Base-by-base conservation (phyloP, 2,888 invertebrate species). In the Hyppa rectilinea region DNA sequence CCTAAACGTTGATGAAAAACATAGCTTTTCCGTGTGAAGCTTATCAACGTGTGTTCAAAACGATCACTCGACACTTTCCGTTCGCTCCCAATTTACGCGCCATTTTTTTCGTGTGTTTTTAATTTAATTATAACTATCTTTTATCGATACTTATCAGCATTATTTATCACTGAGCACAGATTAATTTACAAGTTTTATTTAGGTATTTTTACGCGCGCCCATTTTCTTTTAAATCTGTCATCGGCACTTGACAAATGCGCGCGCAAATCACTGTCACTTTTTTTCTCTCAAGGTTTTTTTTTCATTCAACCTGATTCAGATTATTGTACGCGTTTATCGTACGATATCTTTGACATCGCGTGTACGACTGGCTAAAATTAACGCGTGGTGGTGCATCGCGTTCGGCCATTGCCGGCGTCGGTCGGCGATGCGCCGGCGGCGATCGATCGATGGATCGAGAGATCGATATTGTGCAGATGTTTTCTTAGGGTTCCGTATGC, bases 311-410 rank as follows among this genome's bases (percentile, higher is more conserved):
- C 71, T 76, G 70, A 55, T 70, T 55, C 43, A 61, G 60, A 62
- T 73, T 81, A 75, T 78, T 73, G 65, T 71, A 82, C 87, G 84
- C 82, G 86, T 80, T 81, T 82, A 87, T 88, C 87, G 92, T 92
- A 91, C 92, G 88, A 80, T 88, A 88, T 88, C 89, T 90, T 88
- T 90, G 93, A 92, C 93, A 92, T 91, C 95, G 92, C 91, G 94
- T 90, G 92, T 92, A 91, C 88, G 88, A 95, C 95, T 96, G 95
- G 93, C 94, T 95, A 95, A 94, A 92, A 88, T 94, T 95, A 94
- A 92, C 87, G 81, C 76, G 85, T 89, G 85, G 87, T 87, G 90
- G 90, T 91, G 93, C 89, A 88, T 84, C 85, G 86, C 82, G 87
- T 80, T 82, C 83, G 85, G 86, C 81, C 87, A 87, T 86, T 86